These are phyloP conservation scores for Propithecus coquereli DNA, from an alignment of 2,113 vertebrate species.

Conservation along the genomic window DNA sequence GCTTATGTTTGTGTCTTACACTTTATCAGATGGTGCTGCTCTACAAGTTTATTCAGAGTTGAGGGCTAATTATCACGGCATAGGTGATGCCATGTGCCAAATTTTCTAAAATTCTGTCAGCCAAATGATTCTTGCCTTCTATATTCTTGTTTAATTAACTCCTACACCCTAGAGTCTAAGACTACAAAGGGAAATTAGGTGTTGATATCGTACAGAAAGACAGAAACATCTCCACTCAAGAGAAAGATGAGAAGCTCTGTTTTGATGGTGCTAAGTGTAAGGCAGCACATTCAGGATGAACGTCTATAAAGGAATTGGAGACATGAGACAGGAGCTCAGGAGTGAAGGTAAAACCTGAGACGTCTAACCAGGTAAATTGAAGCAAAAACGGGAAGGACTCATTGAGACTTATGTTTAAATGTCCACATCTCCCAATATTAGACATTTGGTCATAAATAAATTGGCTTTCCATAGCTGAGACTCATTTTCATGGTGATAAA, in stretches of 20 bases:
- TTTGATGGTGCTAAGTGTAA: neutral
- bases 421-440: neutral
- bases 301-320: neutral
- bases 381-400: neutral
- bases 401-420: neutral
- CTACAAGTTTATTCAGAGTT: neutral
- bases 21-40: neutral
- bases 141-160: neutral
- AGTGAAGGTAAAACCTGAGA: neutral
- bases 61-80: neutral
- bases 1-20: neutral
- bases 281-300: neutral
- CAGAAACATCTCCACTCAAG: neutral
- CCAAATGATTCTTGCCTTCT: neutral
- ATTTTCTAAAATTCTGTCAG: neutral
- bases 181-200: neutral
- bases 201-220: neutral
- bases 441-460: neutral
- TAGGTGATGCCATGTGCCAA: neutral
- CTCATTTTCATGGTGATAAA: neutral
- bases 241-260: neutral
- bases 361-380: neutral
- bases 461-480: neutral
- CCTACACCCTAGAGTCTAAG: neutral
- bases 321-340: neutral